Percentiles rank a stretch among this genome's conserved stretches.
phyloP scores from a whole-genome alignment of 2,888 invertebrate genomes.

The Aradus depressus region DNA sequence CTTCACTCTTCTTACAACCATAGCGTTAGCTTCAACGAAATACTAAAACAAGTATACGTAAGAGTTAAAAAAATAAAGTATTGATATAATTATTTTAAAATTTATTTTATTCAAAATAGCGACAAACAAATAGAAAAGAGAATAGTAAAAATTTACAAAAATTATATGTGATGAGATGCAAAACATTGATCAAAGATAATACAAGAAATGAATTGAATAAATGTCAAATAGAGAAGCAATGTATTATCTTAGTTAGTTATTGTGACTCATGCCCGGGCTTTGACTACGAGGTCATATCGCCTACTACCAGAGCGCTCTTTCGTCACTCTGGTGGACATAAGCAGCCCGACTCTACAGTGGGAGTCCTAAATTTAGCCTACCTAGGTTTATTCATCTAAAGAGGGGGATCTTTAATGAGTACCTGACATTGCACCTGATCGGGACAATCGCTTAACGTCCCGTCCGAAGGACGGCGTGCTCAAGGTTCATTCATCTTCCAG shows the following conservation, averaged over 20 bases:
- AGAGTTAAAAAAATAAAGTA: background rate
- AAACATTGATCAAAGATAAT: background rate
- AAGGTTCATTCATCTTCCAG: too few relatives aligned
- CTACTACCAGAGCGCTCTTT: too few relatives aligned
- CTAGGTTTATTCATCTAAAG: too few relatives aligned
- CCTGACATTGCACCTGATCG: too few relatives aligned
- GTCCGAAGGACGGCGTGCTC: too few relatives aligned
- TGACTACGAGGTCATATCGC: too few relatives aligned
- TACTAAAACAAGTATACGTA: constrained; percentile 43
- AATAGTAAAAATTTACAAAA: background rate
- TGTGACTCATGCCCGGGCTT: too few relatives aligned
- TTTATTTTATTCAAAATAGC: background rate
- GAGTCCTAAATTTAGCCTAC: too few relatives aligned
- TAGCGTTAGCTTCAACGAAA: constrained; percentile 93
- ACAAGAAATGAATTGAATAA: background rate
- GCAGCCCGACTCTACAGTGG: too few relatives aligned
- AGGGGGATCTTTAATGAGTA: too few relatives aligned
- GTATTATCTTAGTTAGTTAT: background rate
- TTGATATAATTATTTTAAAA: background rate
- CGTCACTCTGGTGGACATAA: too few relatives aligned
- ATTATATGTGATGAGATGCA: background rate
- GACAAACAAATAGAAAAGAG: background rate
- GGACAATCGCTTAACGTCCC: too few relatives aligned
- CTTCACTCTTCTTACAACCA: constrained; percentile 93
- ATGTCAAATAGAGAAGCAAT: background rate